Evolutionary conservation across 2,888 invertebrate genomes (phyloP), one percentile per base, ranked within the genome.

Genomic region (Xestobium rufovillosum): DNA sequence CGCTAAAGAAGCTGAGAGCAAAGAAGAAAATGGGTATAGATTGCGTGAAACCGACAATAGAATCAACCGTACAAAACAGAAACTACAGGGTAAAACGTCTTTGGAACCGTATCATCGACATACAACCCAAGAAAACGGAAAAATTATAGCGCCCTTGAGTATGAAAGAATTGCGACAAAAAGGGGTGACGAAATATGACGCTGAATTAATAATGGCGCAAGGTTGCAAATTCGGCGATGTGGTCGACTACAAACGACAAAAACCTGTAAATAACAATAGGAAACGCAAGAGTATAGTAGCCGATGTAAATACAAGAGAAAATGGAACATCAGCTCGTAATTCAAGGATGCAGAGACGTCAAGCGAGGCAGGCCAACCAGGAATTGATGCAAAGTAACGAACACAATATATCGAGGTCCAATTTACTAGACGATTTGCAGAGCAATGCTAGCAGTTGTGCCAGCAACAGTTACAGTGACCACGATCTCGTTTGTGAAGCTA

Each of bases 41-140:
- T 74, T 95, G 55, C 74, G 95, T 50, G 94, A 95, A 72, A 95
- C 95, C 19, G 92, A 94, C 65, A 91, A 92, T 69, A 78, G 95
- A 53, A 81, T 90, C 49, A 90, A 89, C 67, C 77, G 89, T 55
- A 85, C 83, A 56, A 89, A 89, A 61, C 69, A 68, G 44, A 70
- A 70, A 47, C 63, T 69, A 31, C 68, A 69, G 45, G 60, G 39
- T 39, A 51, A 52, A 19, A 41, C 31, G 13, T 43, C 43, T 29
- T 31, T 43, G 11, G 49, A 50, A 35, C 45, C 52, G 41, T 50
- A 49, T 41, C 44, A 52, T 36, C 50, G 49, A n/a, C 46, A 51
- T 26, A 14, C 41, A 12, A 36, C 56, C 49, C 33, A 41, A 36
- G 45, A 61, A 57, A n/a, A n/a, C n/a, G n/a, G n/a, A n/a, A 71